Base-by-base conservation (phyloP, 2,888 invertebrate species). In the Linhomoeus sp. region DNA sequence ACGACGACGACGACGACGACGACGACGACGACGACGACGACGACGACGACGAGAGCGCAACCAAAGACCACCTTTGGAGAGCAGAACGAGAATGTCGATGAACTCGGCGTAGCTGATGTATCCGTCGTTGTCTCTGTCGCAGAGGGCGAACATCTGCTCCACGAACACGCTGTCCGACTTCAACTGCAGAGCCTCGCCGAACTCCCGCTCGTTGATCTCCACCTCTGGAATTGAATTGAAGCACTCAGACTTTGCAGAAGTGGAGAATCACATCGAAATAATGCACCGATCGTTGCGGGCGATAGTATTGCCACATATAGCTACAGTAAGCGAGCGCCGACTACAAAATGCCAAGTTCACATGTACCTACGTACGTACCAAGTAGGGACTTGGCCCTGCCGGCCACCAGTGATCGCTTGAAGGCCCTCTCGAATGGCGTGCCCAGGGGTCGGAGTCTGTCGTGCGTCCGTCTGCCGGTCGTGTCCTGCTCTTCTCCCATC, bases 91-190 rank as follows among this genome's bases (percentile, higher is more conserved):
- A 56, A 76, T 69, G 59, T 75, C 73, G 14, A 75, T 64, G 58
- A 77, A 76, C 58, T 76, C 76, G 41, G 74, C 65, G 58, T 76
- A 75, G 1, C 75, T 74, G 50, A 77, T 73, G 58, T 72, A 75
- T 2, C 76, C 75, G 58, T 73, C 75, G 51, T 70, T 63, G 55
- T 76, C 73, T 49, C 72, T 69, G 59, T 76, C 76, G 22, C 75
- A 70, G 39, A 75, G 58, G 9, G 64, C 55, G 60, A 76, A 76
- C 71, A 76, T 74, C 59, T 70, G 64, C 48, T 68, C 65, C 15
- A 76, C 72, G 61, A 77, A 76, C 53, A 72, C 68, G 2, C 74
- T 71, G 39, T 71, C 66, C 1, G 72, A 60, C 49, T 68, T 67
- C 69, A 76, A 72, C 38, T 71, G 72, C 47, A 77, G 60, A 1